A percentile compares a stretch with the other conserved stretches of the same genome.
phyloP scores from a whole-genome alignment of 2,113 vertebrate genomes.

The Typhlomys cinereus region DNA sequence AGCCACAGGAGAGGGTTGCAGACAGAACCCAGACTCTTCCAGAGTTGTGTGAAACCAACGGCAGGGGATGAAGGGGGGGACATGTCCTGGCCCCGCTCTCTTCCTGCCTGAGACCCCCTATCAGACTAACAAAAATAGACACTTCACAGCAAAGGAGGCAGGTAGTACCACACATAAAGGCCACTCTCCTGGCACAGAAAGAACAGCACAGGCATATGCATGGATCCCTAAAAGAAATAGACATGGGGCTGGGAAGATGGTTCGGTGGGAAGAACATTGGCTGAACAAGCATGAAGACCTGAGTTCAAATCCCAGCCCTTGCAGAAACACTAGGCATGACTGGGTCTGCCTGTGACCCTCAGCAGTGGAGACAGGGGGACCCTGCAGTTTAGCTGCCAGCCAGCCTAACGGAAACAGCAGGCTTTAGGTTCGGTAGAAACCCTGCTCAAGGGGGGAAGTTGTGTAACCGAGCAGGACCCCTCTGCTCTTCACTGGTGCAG shows the following conservation, averaged over 20 bases:
- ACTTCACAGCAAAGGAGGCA: background rate
- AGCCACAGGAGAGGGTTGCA: background rate
- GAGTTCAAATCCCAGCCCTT: no score
- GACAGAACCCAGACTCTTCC: background rate
- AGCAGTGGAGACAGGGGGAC: background rate
- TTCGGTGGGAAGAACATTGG: no score
- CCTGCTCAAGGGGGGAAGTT: no score
- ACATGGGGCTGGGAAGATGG: no score
- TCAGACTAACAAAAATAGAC: background rate
- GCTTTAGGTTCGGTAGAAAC: no score
- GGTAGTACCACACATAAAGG: background rate
- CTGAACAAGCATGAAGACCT: no score
- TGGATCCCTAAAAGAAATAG: background rate
- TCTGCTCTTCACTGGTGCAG: no score
- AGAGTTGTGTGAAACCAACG: background rate
- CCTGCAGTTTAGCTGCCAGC: no score
- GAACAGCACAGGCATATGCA: fast-evolving
- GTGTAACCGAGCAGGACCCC: no score
- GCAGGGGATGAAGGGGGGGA: background rate
- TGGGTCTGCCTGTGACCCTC: no score
- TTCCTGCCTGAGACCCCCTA: background rate
- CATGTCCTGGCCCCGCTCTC: background rate
- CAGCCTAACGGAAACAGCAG: no score
- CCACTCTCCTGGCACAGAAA: background rate
- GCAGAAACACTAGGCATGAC: no score